A percentile compares a stretch with the other conserved stretches of the same genome.
Conservation (phyloP, 2,888 invertebrate genomes). For the Falcaria lacertinaria region DNA sequence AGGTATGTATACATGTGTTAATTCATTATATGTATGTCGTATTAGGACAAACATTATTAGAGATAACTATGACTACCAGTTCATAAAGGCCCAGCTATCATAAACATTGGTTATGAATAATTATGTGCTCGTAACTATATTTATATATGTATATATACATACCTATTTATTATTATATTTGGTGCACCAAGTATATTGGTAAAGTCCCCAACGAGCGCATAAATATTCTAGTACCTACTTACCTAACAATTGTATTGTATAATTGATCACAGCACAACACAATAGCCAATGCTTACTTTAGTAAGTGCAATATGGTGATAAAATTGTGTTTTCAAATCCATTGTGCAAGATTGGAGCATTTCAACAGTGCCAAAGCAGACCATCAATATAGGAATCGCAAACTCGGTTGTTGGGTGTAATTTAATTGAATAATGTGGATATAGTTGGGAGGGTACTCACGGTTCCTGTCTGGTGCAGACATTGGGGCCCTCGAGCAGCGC, state of each 20-base stretch:
- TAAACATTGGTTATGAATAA: no score
- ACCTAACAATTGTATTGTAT: neutral
- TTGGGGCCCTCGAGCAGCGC: slow-evolving; percentile 85
- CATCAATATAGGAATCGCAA: neutral
- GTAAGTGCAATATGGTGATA: neutral
- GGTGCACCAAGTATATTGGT: no score
- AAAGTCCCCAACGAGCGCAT: no score
- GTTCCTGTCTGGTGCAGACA: slow-evolving; percentile 87
- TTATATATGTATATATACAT: no score
- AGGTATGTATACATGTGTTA: no score
- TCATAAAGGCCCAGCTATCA: no score
- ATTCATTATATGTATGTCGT: no score
- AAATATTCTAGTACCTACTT: no score
- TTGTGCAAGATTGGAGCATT: neutral
- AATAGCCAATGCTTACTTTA: neutral
- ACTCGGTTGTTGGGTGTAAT: neutral
- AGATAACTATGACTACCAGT: no score
- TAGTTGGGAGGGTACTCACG: slow-evolving; percentile 74
- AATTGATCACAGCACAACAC: neutral
- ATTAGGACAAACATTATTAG: no score
- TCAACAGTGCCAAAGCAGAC: neutral
- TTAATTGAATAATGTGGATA: neutral
- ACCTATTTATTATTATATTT: no score
- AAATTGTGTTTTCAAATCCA: neutral
- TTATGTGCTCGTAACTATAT: no score